These are phyloP conservation scores for Pelosia muscerda DNA, from an alignment of 2,888 invertebrate species.

Conservation along the genomic window DNA sequence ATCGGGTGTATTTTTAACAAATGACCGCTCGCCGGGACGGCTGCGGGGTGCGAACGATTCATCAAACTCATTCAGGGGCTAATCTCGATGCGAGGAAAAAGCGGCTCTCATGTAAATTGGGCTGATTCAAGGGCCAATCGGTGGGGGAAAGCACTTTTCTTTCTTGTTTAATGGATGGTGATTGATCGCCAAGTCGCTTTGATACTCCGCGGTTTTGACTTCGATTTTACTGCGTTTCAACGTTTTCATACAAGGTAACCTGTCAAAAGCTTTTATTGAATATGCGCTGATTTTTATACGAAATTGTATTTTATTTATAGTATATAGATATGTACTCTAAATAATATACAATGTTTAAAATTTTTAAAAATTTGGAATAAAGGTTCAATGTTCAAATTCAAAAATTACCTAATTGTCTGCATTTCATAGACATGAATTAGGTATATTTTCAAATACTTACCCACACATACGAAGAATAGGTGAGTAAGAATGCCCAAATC, in stretches of 20 bases:
- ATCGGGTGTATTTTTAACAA: conserved; percentile 87
- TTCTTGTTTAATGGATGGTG: conserved; percentile 87
- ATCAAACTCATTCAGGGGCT: conserved; percentile 87
- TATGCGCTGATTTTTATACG: conserved; percentile 32
- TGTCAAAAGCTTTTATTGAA: conserved; percentile 44
- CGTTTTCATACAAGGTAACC: conserved; percentile 60
- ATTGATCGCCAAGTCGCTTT: conserved; percentile 83
- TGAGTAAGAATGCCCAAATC: conserved; percentile 44
- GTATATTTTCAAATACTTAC: background rate
- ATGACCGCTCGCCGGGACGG: conserved; percentile 76
- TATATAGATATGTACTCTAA: conserved; percentile 18
- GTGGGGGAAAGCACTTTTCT: conserved; percentile 86
- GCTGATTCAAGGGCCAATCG: conserved; percentile 85
- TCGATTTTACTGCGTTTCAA: conserved; percentile 76
- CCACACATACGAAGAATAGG: conserved; percentile 33
- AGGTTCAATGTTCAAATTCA: too few species aligned
- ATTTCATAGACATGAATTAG: too few species aligned
- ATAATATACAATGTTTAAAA: background rate
- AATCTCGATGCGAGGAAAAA: conserved; percentile 87
- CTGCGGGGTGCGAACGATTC: conserved; percentile 81
- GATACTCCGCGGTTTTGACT: conserved; percentile 85
- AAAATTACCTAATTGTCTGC: too few species aligned
- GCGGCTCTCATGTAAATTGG: conserved; percentile 87
- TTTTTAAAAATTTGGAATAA: background rate
- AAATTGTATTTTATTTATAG: conserved; percentile 20